A percentile compares a stretch with the other conserved stretches of the same genome.
phyloP scores from a whole-genome alignment of 2,888 invertebrate species.

The Anoplius nigerrimus region DNA sequence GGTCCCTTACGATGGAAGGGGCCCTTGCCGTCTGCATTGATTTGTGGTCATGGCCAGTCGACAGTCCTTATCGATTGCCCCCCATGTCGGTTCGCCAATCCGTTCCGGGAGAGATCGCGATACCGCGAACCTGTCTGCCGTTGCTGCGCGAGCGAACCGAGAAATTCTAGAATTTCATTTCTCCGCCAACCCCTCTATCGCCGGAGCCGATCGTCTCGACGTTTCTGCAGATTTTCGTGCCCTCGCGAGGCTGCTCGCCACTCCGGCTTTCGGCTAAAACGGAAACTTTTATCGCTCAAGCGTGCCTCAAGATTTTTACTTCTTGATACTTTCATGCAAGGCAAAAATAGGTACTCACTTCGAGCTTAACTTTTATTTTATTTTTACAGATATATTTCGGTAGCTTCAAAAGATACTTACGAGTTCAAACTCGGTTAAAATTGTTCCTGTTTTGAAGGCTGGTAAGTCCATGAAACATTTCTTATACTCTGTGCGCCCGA shows the following conservation, averaged over 20 bases:
- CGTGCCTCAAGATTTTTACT: too few species aligned
- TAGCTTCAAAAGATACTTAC: too few species aligned
- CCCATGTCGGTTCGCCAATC: slow-evolving; percentile 36
- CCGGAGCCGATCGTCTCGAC: not conserved
- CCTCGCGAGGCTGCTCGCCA: not conserved
- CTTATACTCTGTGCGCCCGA: too few species aligned
- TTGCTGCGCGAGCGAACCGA: slow-evolving; percentile 2
- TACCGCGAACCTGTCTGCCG: slow-evolving; percentile 33
- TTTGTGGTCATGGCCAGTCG: slow-evolving; percentile 51
- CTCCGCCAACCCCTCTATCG: not conserved
- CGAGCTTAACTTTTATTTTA: too few species aligned
- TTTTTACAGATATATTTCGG: too few species aligned
- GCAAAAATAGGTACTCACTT: too few species aligned
- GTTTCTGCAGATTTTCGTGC: not conserved
- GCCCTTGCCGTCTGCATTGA: slow-evolving; percentile 47
- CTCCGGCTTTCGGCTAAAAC: too few species aligned
- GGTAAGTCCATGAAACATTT: too few species aligned
- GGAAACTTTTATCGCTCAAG: too few species aligned
- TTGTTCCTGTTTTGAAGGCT: too few species aligned
- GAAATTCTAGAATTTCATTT: slow-evolving; percentile 33
- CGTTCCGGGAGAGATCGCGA: slow-evolving; percentile 46
- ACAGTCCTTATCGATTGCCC: slow-evolving; percentile 56
- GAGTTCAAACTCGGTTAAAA: too few species aligned
- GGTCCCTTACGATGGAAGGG: slow-evolving; percentile 50
- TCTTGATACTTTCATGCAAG: too few species aligned